Base-by-base conservation (phyloP, 2,797 vertebrate species). In the Takifugu ocellatus region DNA sequence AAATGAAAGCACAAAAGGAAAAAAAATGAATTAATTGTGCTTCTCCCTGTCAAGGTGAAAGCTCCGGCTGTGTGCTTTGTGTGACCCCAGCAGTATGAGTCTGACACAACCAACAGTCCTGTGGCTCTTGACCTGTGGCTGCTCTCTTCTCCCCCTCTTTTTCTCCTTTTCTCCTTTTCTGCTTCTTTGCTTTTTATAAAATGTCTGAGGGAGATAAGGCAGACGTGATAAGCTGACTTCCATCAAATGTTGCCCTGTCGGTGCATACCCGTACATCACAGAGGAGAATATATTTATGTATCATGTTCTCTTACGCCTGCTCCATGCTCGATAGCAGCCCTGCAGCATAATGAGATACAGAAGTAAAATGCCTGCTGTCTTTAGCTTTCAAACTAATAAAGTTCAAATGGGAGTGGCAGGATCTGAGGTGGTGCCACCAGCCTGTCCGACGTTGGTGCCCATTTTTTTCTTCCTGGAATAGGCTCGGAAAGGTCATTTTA, bases 171-270 rank as follows among this genome's bases (percentile, higher is more conserved):
- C 26, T 55, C 47, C 42, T 43, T 48, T 56, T 48, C 66, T 66
- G 29, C 67, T 68, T 78, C 75, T 84, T 61, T 81, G 78, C 80
- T 78, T 71, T 86, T 85, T 83, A 78, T 81, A 84, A 84, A 88
- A 88, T 85, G 88, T 88, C 86, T 83, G 75, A 79, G 67, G 59
- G 66, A 86, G 89, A 91, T 91, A 91, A 90, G 84, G 81, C 66
- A 62, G 66, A 6, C 58, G 77, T 82, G 90, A 92, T 92, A 91
- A 89, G 85, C 75, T 73, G 77, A 78, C 77, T 78, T 80, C 75
- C 54, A 62, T 87, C 85, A 84, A 83, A 77, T 63, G 64, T 54
- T 73, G 66, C 67, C 67, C 63, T 76, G 74, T 82, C 82, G 75
- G 66, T 77, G 71, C 70, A 76, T 81, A 84, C 82, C 82, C 74